Evolutionary conservation across 2,888 invertebrate species (phyloP).

Genomic region (Maniola hyperantus): DNA sequence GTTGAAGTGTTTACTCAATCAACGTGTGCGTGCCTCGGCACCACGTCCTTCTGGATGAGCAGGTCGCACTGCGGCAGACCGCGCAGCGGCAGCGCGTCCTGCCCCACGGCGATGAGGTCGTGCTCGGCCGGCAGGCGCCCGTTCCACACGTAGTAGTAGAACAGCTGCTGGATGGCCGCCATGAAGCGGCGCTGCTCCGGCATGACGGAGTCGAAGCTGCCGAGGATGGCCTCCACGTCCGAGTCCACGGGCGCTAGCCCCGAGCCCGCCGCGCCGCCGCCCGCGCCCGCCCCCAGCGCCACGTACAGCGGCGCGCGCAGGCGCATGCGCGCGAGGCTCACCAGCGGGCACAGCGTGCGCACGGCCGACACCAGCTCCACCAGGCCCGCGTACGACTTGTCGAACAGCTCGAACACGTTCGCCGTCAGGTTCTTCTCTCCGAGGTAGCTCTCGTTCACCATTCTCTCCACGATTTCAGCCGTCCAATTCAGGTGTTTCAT

Average conservation of each 20-base stretch:
- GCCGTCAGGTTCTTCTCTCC: constrained; percentile 84
- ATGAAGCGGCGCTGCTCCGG: constrained; percentile 89
- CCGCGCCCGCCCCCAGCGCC: constrained; percentile 85
- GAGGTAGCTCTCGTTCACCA: constrained; percentile 85
- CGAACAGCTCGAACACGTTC: constrained; percentile 85
- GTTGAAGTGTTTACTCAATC: constrained; percentile 81
- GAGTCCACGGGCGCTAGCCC: constrained; percentile 76
- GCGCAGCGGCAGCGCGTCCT: constrained; percentile 85
- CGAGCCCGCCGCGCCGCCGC: constrained; percentile 68
- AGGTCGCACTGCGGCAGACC: constrained; percentile 89
- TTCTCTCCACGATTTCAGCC: constrained; percentile 84
- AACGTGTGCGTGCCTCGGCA: constrained; percentile 88
- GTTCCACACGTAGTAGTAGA: constrained; percentile 91
- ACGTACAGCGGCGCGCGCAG: constrained; percentile 88
- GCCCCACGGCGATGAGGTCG: constrained; percentile 86
- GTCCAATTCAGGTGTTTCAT: constrained; percentile 86
- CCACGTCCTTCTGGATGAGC: constrained; percentile 89
- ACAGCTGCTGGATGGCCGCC: constrained; percentile 90
- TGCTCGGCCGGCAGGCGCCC: constrained; percentile 86
- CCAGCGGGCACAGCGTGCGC: constrained; percentile 90
- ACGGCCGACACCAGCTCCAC: constrained; percentile 90
- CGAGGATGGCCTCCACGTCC: constrained; percentile 91
- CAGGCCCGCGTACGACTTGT: constrained; percentile 86
- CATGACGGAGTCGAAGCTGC: constrained; percentile 87
- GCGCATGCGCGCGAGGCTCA: constrained; percentile 85